phyloP scores from a whole-genome alignment of 2,888 invertebrate species.

The Polyommatus icarus region DNA sequence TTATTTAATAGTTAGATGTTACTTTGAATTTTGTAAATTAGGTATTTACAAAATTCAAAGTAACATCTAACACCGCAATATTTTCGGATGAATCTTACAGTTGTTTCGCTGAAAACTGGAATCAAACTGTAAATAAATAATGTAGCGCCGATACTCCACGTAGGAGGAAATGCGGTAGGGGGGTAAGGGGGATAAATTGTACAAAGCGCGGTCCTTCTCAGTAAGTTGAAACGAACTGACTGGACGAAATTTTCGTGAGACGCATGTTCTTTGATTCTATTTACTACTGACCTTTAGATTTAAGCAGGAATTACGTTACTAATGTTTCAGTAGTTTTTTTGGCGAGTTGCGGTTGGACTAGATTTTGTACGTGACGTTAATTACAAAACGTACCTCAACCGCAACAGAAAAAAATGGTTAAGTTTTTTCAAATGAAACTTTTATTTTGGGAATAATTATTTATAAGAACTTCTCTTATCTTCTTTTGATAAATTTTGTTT shows the following conservation, averaged over 20 bases:
- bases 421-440: too few relatives aligned
- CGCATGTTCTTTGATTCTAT: background rate
- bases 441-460: too few relatives aligned
- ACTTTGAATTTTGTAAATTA: too few relatives aligned
- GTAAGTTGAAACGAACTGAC: background rate
- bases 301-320: background rate
- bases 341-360: too few relatives aligned
- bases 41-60: background rate
- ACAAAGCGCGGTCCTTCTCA: background rate
- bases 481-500: too few relatives aligned
- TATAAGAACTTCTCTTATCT: too few relatives aligned
- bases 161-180: background rate
- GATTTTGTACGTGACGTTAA: too few relatives aligned
- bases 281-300: background rate
- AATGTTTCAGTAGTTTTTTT: background rate
- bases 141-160: background rate
- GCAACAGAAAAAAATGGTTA: too few relatives aligned
- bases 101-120: background rate
- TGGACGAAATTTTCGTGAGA: background rate
- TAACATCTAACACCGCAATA: background rate
- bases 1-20: background rate
- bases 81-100: background rate
- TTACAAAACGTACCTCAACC: too few relatives aligned
- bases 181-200: background rate
- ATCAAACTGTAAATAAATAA: constrained; percentile 19